These are phyloP conservation scores for Chloropsis cyanopogon DNA, from an alignment of 2,113 vertebrate species.

Conservation along the genomic window DNA sequence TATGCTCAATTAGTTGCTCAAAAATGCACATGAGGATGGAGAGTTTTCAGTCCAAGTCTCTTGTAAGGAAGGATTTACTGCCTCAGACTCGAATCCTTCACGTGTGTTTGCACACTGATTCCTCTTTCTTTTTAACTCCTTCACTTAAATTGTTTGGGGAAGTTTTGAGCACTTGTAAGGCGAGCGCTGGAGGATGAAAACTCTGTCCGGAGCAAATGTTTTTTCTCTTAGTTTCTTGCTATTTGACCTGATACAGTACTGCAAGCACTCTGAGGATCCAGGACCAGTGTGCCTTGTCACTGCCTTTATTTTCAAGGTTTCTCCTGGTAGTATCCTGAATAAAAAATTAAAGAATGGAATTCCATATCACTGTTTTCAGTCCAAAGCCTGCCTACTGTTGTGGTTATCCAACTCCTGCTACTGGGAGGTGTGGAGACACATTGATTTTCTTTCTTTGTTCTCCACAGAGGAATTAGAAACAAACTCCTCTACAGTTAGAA, in stretches of 20 bases:
- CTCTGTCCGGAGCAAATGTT: neutral
- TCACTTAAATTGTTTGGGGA: neutral
- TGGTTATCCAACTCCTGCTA: neutral
- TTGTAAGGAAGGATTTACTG: neutral
- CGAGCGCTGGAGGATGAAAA: neutral
- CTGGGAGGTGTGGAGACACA: neutral
- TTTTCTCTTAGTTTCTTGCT: neutral
- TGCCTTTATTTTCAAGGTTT: neutral
- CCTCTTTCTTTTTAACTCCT: neutral
- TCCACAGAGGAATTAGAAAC: neutral
- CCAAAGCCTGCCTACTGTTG: neutral
- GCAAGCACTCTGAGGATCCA: neutral
- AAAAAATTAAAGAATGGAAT: neutral
- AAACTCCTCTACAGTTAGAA: neutral
- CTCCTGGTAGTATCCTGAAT: neutral
- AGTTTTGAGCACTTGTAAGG: neutral
- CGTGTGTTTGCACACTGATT: neutral
- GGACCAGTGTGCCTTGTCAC: neutral
- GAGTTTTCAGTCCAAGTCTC: neutral
- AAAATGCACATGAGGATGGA: neutral
- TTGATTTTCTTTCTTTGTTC: neutral
- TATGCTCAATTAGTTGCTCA: neutral
- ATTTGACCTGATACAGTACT: fast-evolving
- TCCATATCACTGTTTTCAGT: neutral
- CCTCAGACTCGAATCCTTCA: neutral